These are phyloP conservation scores for Trematomus bernacchii DNA, from an alignment of 2,797 vertebrate genomes.

Conservation along the genomic window DNA sequence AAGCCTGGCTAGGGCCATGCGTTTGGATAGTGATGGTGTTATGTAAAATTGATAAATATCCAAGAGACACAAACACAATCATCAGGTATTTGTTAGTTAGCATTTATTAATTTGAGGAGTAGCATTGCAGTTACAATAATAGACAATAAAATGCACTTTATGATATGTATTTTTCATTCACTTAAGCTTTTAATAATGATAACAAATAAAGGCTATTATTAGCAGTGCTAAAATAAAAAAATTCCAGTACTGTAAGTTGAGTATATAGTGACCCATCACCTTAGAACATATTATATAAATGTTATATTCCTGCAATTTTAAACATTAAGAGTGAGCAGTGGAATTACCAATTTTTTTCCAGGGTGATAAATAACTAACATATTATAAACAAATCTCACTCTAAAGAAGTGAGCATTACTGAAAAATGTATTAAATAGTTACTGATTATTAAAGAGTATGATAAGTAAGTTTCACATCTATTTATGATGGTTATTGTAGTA, in stretches of 20 bases:
- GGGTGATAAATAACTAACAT: not conserved
- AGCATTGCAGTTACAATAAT: not conserved
- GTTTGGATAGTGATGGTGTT: no score
- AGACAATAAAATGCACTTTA: not conserved
- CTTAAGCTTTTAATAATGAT: not conserved
- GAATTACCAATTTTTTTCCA: not conserved
- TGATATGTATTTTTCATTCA: not conserved
- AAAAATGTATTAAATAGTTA: not conserved
- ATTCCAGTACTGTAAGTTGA: not conserved
- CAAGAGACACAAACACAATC: conserved; percentile 6
- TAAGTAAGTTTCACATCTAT: not conserved
- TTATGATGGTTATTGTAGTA: conserved; percentile 28
- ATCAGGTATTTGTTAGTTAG: not conserved
- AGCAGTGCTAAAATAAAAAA: not conserved
- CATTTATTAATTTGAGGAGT: conserved; percentile 21
- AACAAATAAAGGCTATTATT: not conserved
- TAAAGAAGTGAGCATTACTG: not conserved
- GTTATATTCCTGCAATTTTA: conserved; percentile 5
- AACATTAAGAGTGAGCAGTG: not conserved
- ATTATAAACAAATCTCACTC: not conserved
- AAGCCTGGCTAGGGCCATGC: no score
- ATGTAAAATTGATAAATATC: no score
- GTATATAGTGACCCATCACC: not conserved
- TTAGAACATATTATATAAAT: conserved; percentile 1
- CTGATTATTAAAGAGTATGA: conserved; percentile 20